Base-by-base conservation (phyloP, 2,113 vertebrate species). In the Sapajus apella region DNA sequence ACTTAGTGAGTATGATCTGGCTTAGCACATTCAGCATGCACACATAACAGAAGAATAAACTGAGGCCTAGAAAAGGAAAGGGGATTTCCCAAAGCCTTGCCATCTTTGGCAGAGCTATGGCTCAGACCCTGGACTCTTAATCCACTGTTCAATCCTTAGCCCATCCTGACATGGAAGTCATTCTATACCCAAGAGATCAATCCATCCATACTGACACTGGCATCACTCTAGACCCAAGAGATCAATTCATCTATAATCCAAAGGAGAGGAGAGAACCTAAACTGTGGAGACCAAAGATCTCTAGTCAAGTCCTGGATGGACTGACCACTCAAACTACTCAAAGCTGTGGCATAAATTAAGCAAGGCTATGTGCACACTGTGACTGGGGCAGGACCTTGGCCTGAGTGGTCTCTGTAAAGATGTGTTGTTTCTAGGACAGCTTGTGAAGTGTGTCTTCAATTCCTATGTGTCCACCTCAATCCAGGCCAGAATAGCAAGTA, bases 191-290 rank as follows among this genome's bases (percentile, higher is more conserved):
- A 66, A 56, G 10, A 58, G 40, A 52, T 35, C 23, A 40, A 58
- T n/a, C 72, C 61, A 77, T 16, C 50, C 32, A 21, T 72, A n/a
- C 20, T 58, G 47, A 93, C 12, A 25, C 11, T 21, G 32, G 66
- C 64, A 1, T 40, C 52, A 21, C 37, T 92, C 52, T 47, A 85
- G 18, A 9, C 25, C 77, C n/a, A 70, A 58, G 11, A 64, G 45
- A 58, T 40, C 27, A 45, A 64, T 37, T 64, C 64, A 80, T 14
- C 45, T 27, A 23, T 66, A 32, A 96, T 7, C 86, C 45, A 47
- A 84, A 81, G 45, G 13, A 90, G 47, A 94, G 5, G 17, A 25
- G 72, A 52, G 85, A 94, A 75, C 10, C 40, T 66, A n/a, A 77
- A 80, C n/a, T 18, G 58, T 4, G 27, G 40, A 80, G 27, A 75